phyloP scores from a whole-genome alignment of 1,140 invertebrate genomes.

The Agrypnia vestita region DNA sequence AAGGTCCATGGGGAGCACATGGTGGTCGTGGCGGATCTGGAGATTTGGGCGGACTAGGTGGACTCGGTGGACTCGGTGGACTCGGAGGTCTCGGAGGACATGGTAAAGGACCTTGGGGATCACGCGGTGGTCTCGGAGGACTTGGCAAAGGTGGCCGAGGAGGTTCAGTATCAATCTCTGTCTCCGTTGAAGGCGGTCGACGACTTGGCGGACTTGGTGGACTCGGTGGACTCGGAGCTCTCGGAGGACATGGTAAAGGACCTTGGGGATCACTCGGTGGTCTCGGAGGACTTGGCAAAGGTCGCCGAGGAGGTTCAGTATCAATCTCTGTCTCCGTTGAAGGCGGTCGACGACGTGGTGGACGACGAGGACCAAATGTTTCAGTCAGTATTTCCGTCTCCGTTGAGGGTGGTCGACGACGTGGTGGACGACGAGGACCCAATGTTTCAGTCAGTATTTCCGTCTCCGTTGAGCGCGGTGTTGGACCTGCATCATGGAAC shows the following conservation, averaged over 20 bases:
- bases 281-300: not conserved
- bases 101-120: too few species aligned
- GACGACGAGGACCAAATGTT: too few species aligned
- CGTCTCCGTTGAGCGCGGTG: not conserved
- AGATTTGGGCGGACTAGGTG: not conserved
- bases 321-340: constrained; percentile 8
- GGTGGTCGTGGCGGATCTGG: not conserved
- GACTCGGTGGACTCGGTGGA: not conserved
- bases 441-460: not conserved
- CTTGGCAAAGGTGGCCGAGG: too few species aligned
- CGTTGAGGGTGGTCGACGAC: not conserved
- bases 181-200: too few species aligned
- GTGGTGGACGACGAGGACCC: too few species aligned
- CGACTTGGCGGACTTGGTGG: constrained; percentile 13
- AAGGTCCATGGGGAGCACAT: not conserved
- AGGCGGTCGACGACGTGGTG: not conserved
- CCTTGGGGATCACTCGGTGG: not conserved
- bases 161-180: too few species aligned
- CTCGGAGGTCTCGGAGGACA: too few species aligned
- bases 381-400: not conserved
- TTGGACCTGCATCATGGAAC: too few species aligned
- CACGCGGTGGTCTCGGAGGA: too few species aligned
- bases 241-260: not conserved
- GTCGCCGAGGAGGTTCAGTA: not conserved
- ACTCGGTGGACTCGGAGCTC: not conserved